These are phyloP conservation scores for Motacilla tschutschensis DNA, from an alignment of 2,113 vertebrate genomes.

Conservation along the genomic window DNA sequence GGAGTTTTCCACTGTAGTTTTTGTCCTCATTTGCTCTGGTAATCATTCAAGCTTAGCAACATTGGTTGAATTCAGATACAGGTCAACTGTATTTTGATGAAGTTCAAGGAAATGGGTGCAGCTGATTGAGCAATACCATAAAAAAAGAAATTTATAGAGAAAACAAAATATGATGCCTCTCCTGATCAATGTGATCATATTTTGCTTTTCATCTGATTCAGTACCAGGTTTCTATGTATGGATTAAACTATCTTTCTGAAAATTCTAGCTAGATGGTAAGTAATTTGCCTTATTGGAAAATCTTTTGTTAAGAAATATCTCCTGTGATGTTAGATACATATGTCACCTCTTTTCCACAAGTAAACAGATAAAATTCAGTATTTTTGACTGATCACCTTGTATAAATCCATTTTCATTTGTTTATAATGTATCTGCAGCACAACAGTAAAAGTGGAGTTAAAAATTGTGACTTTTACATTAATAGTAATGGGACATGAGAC, in stretches of 20 bases:
- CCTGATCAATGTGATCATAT: neutral
- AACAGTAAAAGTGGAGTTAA: neutral
- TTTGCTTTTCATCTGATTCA: neutral
- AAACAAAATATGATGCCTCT: neutral
- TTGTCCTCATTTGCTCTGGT: conserved; percentile 17
- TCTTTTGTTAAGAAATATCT: neutral
- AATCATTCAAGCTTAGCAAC: conserved; percentile 24
- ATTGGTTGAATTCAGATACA: conserved; percentile 11
- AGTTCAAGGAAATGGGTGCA: conserved; percentile 3
- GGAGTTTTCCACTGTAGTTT: conserved; percentile 18
- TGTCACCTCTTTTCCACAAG: neutral
- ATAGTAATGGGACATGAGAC: neutral
- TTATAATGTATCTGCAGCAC: neutral
- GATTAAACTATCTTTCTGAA: neutral
- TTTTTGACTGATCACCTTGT: neutral
- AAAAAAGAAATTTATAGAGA: neutral
- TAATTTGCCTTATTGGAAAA: neutral
- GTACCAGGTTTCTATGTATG: neutral
- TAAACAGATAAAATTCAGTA: neutral
- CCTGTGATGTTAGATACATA: neutral
- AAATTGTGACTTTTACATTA: neutral
- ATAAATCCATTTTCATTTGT: neutral
- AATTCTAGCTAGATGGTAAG: neutral
- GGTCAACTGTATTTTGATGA: neutral
- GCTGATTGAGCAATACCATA: neutral